Evolutionary conservation across 1,140 invertebrate genomes (phyloP), one percentile per base, ranked within the genome.

Genomic region (Sinella curviseta): DNA sequence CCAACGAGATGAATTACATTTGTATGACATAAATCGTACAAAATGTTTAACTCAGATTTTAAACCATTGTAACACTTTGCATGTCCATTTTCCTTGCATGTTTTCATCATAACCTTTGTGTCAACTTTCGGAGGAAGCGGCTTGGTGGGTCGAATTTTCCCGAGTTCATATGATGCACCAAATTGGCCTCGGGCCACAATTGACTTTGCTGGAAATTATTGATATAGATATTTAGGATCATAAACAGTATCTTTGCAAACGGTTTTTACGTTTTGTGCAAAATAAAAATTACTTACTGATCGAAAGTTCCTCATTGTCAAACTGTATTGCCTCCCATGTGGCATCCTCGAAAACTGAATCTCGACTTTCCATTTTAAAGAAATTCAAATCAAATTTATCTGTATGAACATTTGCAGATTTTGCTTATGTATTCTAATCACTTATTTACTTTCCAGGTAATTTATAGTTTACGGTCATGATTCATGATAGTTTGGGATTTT

Each of bases 181-280:
- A 75, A 75, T 48, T 75, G 74, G 2, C 74, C 74, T 39, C 74
- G 4, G 1, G 35, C 74, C 8, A 48, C 74, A 17, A 75, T 54
- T n/a, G 74, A 75, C 26, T 36, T 75, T 8, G 8, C 74, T 75
- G 30, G 12, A 48, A 48, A 12, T 48, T 48, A n/a, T n/a, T n/a
- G n/a, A n/a, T n/a, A n/a, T n/a, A n/a, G n/a, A n/a, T n/a, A n/a
- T n/a, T n/a, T n/a, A n/a, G n/a, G n/a, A n/a, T n/a, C 39, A 48
- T 4, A 4, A 48, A 48, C 4, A 48, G 39, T 17, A 48, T 48
- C 4, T 48, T 48, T 8, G 17, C 39, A 8, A 48, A 4, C 39
- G 17, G 39, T 48, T 4, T 17, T 17, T 48, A 8, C 57, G 24
- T 60, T 60, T 60, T 60, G 14, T 14, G 8, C 24, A n/a, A 60